phyloP scores from a whole-genome alignment of 1,140 invertebrate species.

The Drosophila parabipectinata region DNA sequence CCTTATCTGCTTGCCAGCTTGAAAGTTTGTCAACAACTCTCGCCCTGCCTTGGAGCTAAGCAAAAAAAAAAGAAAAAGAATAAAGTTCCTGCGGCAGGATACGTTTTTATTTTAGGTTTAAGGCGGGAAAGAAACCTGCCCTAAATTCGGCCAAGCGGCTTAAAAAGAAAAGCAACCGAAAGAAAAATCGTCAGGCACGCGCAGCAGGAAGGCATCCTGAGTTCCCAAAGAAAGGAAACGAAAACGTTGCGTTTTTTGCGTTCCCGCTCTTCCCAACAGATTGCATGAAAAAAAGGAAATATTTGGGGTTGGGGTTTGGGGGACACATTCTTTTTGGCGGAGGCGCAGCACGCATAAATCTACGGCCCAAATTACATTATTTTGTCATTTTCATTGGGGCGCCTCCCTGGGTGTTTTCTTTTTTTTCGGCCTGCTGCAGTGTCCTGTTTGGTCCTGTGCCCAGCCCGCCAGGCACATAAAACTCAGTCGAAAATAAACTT shows the following conservation, averaged over 20 bases:
- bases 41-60: conserved; percentile 28
- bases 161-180: conserved; percentile 47
- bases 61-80: conserved; percentile 19
- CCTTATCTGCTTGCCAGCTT: conserved; percentile 29
- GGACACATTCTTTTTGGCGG: conserved; percentile 30
- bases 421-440: conserved; percentile 46
- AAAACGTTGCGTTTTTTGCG: conserved; percentile 65
- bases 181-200: conserved; percentile 40
- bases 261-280: background rate
- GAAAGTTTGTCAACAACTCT: conserved; percentile 50
- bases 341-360: conserved; percentile 82
- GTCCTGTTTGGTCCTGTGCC: conserved; percentile 47
- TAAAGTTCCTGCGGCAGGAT: conserved; percentile 43
- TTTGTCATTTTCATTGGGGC: conserved; percentile 72
- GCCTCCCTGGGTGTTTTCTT: conserved; percentile 5
- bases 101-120: conserved; percentile 36
- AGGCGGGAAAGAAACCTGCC: conserved; percentile 69
- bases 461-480: conserved; percentile 71
- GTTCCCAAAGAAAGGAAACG: conserved; percentile 46
- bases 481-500: conserved; percentile 81
- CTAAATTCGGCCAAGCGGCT: conserved; percentile 79
- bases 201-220: conserved; percentile 36
- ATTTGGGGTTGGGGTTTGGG: background rate
- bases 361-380: conserved; percentile 82
- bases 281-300: background rate